phyloP scores from a whole-genome alignment of 2,888 invertebrate species.

The Megalurothrips usitatus region DNA sequence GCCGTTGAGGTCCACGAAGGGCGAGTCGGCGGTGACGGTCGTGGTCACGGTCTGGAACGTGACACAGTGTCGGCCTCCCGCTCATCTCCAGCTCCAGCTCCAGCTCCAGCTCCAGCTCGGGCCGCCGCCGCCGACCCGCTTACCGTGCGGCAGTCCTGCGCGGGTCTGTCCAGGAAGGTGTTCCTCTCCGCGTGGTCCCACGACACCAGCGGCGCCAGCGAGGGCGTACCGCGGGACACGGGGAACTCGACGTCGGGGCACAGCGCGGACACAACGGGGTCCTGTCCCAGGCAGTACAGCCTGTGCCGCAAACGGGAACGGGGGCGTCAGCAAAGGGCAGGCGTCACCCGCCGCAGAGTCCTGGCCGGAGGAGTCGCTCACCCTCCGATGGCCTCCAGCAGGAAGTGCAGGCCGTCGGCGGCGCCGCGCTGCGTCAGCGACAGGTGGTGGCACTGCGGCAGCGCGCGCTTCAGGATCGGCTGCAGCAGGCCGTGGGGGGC shows the following conservation, averaged over 20 bases:
- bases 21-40: no score
- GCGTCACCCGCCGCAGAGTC: no score
- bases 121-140: no score
- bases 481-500: conserved; percentile 67
- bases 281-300: conserved; percentile 43
- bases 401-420: conserved; percentile 48
- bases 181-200: no score
- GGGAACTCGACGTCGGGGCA: conserved; percentile 75
- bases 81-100: conserved; percentile 72
- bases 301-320: conserved; percentile 45
- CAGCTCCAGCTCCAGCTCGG: no score
- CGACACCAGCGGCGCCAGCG: conserved; percentile 68
- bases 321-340: background rate
- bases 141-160: no score
- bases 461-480: conserved; percentile 59
- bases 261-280: conserved; percentile 65
- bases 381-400: conserved; percentile 50
- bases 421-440: conserved; percentile 58
- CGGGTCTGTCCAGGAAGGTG: no score
- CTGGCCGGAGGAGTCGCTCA: conserved; percentile 32
- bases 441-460: conserved; percentile 52
- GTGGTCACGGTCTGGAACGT: no score
- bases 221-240: conserved; percentile 80
- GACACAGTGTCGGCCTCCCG: no score
- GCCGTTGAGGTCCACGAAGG: no score